These are phyloP conservation scores for Muscicapa adusta DNA, from an alignment of 2,113 vertebrate species.

Conservation along the genomic window DNA sequence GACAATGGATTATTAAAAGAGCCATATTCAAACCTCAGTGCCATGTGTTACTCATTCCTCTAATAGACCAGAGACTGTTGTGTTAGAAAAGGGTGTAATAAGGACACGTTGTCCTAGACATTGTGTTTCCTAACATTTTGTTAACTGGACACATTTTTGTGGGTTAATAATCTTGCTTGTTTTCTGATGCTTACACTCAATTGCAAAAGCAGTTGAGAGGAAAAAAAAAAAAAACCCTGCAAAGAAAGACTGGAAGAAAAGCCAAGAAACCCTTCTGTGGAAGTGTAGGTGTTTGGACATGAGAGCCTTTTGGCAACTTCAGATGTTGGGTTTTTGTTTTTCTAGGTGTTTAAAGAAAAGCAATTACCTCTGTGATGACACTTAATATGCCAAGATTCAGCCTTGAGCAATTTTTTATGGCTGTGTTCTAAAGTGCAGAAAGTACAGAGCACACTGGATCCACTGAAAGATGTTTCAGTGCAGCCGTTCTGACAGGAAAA, in stretches of 20 bases:
- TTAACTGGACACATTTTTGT: slow-evolving; percentile 54
- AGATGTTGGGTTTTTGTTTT: slow-evolving; percentile 2
- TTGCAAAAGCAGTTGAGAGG: slow-evolving; percentile 44
- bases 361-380: slow-evolving; percentile 76
- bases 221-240: not conserved
- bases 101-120: slow-evolving; percentile 1
- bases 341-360: slow-evolving; percentile 69
- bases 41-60: slow-evolving; percentile 30
- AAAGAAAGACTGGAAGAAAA: slow-evolving; percentile 19
- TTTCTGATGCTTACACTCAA: slow-evolving; percentile 31
- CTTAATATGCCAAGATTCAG: slow-evolving; percentile 68
- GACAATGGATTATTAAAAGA: not conserved
- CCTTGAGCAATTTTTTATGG: slow-evolving; percentile 74
- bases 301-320: slow-evolving; percentile 62
- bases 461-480: slow-evolving; percentile 44
- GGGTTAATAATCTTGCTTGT: slow-evolving; percentile 37
- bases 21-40: not conserved
- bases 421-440: slow-evolving; percentile 66
- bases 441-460: slow-evolving; percentile 42
- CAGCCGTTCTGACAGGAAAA: slow-evolving; percentile 49
- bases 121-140: slow-evolving; percentile 37
- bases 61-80: not conserved
- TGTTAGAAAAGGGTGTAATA: slow-evolving; percentile 16
- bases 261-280: slow-evolving; percentile 7
- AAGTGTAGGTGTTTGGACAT: slow-evolving; percentile 60